Conservation (phyloP, 2,797 vertebrate species). For the Hyperoplus lanceolatus region DNA sequence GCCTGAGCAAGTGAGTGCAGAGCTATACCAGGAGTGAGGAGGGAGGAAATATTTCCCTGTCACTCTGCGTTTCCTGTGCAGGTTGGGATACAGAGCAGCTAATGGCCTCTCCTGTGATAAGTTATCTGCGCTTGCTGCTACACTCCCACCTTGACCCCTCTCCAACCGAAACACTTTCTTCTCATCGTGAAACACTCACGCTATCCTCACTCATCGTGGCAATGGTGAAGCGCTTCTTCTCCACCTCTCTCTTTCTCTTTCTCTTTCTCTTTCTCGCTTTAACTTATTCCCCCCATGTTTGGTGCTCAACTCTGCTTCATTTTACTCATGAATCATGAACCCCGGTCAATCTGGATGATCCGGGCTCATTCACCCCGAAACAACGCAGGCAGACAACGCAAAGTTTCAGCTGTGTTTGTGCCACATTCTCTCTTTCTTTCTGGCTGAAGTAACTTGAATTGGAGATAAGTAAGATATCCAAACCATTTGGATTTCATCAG, state of each 20-base stretch:
- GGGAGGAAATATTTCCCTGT: slow-evolving; percentile 71
- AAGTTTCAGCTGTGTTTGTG: slow-evolving; percentile 12
- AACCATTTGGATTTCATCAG: slow-evolving; percentile 35
- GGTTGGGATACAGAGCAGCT: slow-evolving; percentile 66
- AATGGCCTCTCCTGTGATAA: slow-evolving; percentile 75
- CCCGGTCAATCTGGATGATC: slow-evolving; percentile 26
- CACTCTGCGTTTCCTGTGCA: slow-evolving; percentile 72
- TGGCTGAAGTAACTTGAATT: neutral
- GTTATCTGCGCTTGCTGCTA: slow-evolving; percentile 69
- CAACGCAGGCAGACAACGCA: slow-evolving; percentile 9
- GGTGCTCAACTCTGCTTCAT: slow-evolving; percentile 14
- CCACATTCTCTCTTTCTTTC: neutral
- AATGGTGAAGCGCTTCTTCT: slow-evolving; percentile 38
- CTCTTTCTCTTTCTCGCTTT: slow-evolving; percentile 3
- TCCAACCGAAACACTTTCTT: slow-evolving; percentile 37
- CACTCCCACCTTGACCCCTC: slow-evolving; percentile 61
- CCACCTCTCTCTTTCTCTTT: slow-evolving; percentile 15
- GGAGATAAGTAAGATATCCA: slow-evolving; percentile 5
- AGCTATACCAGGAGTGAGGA: slow-evolving; percentile 42
- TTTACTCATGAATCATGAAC: slow-evolving; percentile 20
- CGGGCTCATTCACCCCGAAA: neutral
- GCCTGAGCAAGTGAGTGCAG: slow-evolving; percentile 34
- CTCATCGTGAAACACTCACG: slow-evolving; percentile 59
- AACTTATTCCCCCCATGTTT: neutral
- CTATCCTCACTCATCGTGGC: slow-evolving; percentile 46